Conservation (phyloP, 1,140 invertebrate species). For the Monochamus saltuarius region DNA sequence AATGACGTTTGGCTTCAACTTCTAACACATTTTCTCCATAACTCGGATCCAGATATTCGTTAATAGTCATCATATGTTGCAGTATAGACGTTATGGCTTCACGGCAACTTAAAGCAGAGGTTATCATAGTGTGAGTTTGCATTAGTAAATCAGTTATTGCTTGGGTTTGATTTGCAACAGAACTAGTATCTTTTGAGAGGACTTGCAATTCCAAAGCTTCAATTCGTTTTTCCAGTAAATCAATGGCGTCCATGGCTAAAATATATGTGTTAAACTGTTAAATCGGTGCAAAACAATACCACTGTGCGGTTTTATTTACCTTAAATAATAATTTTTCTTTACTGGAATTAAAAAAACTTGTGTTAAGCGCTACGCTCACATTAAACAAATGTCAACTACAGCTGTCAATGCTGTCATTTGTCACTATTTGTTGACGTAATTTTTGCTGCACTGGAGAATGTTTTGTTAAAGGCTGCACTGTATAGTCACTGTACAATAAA, state of each 20-base stretch:
- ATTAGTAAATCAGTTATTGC: constrained; percentile 42
- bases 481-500: too few relatives aligned
- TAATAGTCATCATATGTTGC: constrained; percentile 40
- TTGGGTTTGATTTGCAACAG: constrained; percentile 32
- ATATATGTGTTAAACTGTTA: too few relatives aligned
- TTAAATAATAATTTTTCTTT: too few relatives aligned
- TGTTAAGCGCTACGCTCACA: too few relatives aligned
- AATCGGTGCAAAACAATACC: too few relatives aligned
- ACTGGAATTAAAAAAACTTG: too few relatives aligned
- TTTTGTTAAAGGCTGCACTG: too few relatives aligned
- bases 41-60: constrained; percentile 47
- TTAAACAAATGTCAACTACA: too few relatives aligned
- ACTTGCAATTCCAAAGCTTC: constrained; percentile 43
- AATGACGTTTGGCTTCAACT: constrained; percentile 43
- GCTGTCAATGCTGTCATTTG: too few relatives aligned
- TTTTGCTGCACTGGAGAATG: too few relatives aligned
- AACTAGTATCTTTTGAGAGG: constrained; percentile 33
- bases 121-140: constrained; percentile 48
- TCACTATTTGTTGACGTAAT: too few relatives aligned
- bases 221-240: constrained; percentile 46
- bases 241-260: constrained; percentile 36
- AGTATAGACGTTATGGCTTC: constrained; percentile 46
- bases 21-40: constrained; percentile 43
- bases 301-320: too few relatives aligned
- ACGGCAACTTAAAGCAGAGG: constrained; percentile 47